Base-by-base conservation (phyloP, 2,113 vertebrate genomes). In the Psilopogon haemacephalus region DNA sequence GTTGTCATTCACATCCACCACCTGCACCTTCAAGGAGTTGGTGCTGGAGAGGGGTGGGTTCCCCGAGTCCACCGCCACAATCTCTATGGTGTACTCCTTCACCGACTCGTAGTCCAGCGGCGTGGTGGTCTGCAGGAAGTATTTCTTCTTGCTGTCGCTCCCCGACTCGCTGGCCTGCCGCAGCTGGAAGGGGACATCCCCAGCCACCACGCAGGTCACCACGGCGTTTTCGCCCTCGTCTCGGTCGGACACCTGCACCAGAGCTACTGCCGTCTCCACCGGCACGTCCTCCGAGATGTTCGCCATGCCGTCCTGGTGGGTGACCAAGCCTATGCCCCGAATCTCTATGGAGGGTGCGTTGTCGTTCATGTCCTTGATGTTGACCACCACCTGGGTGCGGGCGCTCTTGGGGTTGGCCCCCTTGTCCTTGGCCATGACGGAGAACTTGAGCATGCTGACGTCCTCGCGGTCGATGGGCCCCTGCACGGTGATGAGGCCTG, bases 281-380 rank as follows among this genome's bases (percentile, higher is more conserved):
- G 98, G 98, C 97, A 99, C 99, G 2, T 99, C 99, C 96, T 99
- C 99, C 0, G 99, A 99, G 81, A 99, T 99, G 96, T 99, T 99
- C 11, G 99, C 99, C 75, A 99, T 98, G 17, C 99, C 99, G 7
- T 98, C 98, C 78, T 99, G 98, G 80, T 99, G 99, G 0, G 98
- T 99, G 65, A 99, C 99, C 6, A 99, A 91, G 15, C 99, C 99
- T 28, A 99, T 99, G 11, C 99, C 99, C 12, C 99, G 98, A 59
- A 99, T 99, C 96, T 99, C 98, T 35, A 99, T 99, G 62, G 98
- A 97, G 11, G 99, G 99, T 0, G 98, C 98, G 0, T 99, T 99
- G 97, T 99, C 99, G 0, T 99, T 99, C 97, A 98, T 98, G 97
- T 99, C 99, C 92, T 97, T 98, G 86, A 99, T 97, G 7, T 96